Evolutionary conservation across 2,888 invertebrate species (phyloP), one percentile per base, ranked within the genome.

Genomic region (Leptinotarsa juncta): DNA sequence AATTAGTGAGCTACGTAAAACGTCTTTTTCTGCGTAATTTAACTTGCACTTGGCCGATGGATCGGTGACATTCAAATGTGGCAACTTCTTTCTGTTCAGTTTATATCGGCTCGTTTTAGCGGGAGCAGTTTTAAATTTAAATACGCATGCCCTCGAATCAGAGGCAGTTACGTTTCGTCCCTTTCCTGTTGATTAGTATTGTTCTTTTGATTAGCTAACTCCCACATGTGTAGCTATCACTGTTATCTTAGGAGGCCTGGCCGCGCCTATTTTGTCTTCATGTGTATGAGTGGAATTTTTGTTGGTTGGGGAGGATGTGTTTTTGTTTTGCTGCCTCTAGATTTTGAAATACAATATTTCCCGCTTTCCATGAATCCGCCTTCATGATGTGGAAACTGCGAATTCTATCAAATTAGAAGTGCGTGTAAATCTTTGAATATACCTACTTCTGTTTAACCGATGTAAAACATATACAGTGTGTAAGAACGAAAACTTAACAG

Each of bases 41-140:
- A 71, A 74, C 71, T 74, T 72, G 71, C 66, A 74, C 75, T 74
- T 78, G 71, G 72, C 70, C 72, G 68, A 73, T 74, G 72, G 42
- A 42, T 42, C 42, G 78, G 75, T 78, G 79, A 80, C 80, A 76
- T 78, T 82, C 76, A 78, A 82, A 81, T 82, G 79, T 78, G 71
- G 67, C 78, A 73, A 80, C 72, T 80, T 78, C 80, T 80, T 79
- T 67, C 70, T 66, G 71, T 53, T 60, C 32, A 53, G 68, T 74
- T 77, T 72, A 77, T 75, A 75, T 75, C 65, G 51, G 69, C 67
- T 65, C 18, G 67, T 76, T 65, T 68, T 62, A 70, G 67, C 67
- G 72, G 73, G 65, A 68, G 49, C 42, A 57, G 65, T 74, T 76
- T 76, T 70, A 77, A 75, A 71, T 76, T 65, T 57, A 16, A 75